Conservation (phyloP, 2,797 vertebrate genomes). For the Tauraco hartlaubi region DNA sequence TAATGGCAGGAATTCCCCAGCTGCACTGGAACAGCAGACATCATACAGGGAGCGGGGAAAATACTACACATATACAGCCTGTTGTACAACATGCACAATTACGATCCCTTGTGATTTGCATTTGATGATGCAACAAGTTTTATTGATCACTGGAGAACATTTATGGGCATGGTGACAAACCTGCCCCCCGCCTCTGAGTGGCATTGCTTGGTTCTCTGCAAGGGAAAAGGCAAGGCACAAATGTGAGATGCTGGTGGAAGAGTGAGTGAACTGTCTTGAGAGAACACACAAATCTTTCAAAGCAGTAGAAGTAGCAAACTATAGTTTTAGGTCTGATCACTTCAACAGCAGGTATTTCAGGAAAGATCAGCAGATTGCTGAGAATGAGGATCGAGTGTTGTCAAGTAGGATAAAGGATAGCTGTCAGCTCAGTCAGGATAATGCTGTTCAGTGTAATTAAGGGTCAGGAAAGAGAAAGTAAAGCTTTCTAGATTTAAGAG, state of each 20-base stretch:
- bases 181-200: background rate
- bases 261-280: background rate
- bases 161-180: background rate
- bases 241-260: background rate
- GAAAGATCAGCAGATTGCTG: background rate
- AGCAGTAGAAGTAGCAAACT: background rate
- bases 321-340: background rate
- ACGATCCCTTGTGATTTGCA: background rate
- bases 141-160: background rate
- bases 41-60: background rate
- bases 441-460: background rate
- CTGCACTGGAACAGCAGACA: background rate
- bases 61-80: background rate
- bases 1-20: background rate
- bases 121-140: background rate
- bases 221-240: background rate
- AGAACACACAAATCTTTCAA: background rate
- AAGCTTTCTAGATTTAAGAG: constrained; percentile 8
- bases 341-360: background rate
- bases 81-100: background rate
- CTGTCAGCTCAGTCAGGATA: background rate
- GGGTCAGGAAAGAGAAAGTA: background rate
- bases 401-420: background rate
- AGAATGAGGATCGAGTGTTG: background rate
- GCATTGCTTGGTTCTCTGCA: background rate